Evolutionary conservation across 2,888 invertebrate genomes (phyloP).

Genomic region (Stenodera caucasica): DNA sequence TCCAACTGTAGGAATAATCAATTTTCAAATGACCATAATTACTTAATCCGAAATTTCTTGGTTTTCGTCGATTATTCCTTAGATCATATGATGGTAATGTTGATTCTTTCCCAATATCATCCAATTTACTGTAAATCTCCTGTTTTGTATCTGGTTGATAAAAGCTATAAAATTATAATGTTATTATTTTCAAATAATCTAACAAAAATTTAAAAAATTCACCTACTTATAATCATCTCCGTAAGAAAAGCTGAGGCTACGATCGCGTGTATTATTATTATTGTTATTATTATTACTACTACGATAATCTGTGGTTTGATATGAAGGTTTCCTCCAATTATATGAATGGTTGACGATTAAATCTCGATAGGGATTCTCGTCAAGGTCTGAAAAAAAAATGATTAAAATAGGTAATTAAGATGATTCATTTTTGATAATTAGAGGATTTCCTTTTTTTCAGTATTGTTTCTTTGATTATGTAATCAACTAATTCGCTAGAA

Average conservation of each 20-base stretch:
- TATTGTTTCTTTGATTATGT: neutral
- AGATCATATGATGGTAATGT: slow-evolving; percentile 53
- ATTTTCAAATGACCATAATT: slow-evolving; percentile 79
- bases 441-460: neutral
- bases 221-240: slow-evolving; percentile 41
- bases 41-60: slow-evolving; percentile 71
- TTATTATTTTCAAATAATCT: neutral
- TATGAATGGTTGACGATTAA: neutral
- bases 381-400: slow-evolving; percentile 14
- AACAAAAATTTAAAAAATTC: neutral
- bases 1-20: slow-evolving; percentile 83
- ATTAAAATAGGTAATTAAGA: neutral
- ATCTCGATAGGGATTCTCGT: slow-evolving; percentile 18
- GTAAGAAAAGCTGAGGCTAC: slow-evolving; percentile 45
- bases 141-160: slow-evolving; percentile 29
- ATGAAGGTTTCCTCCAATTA: slow-evolving; percentile 14
- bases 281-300: neutral
- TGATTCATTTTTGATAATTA: neutral
- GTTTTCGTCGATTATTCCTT: slow-evolving; percentile 56
- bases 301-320: neutral
- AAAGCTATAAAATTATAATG: neutral
- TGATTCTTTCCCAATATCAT: slow-evolving; percentile 38
- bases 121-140: slow-evolving; percentile 43
- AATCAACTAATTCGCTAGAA: neutral
- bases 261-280: slow-evolving; percentile 28